Conservation (phyloP, 2,113 vertebrate genomes). For the Nematolebias whitei region DNA sequence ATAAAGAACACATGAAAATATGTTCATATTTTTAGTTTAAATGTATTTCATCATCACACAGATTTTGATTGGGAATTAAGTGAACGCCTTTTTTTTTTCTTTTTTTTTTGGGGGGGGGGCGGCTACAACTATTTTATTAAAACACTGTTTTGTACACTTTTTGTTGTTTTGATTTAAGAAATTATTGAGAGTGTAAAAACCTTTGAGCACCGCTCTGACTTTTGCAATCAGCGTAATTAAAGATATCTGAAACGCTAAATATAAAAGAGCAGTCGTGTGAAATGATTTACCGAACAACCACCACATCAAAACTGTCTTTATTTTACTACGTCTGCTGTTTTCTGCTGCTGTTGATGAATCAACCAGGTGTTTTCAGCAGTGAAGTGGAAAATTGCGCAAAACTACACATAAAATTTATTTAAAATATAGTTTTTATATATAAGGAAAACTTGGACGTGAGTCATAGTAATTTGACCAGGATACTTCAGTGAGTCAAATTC, state of each 20-base stretch:
- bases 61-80: not conserved
- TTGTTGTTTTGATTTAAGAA: conserved; percentile 1
- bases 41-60: not conserved
- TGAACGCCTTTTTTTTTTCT: too few relatives aligned
- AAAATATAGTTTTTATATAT: not conserved
- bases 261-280: conserved; percentile 5
- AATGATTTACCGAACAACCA: not conserved
- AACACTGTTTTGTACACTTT: not conserved
- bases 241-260: conserved; percentile 24
- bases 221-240: conserved; percentile 12
- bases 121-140: not conserved
- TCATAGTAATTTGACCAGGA: not conserved
- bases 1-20: conserved; percentile 19
- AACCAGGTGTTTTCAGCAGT: not conserved
- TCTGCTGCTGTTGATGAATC: not conserved
- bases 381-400: not conserved
- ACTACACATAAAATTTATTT: not conserved
- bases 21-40: not conserved
- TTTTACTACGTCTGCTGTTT: not conserved
- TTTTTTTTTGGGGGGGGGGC: too few relatives aligned
- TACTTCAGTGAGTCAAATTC: too few relatives aligned
- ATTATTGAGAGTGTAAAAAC: conserved; percentile 12
- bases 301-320: not conserved
- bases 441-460: not conserved
- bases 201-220: not conserved